Percentiles rank a stretch among this genome's conserved stretches.
phyloP scores from a whole-genome alignment of 2,888 invertebrate species.

The Mythimna albipuncta region DNA sequence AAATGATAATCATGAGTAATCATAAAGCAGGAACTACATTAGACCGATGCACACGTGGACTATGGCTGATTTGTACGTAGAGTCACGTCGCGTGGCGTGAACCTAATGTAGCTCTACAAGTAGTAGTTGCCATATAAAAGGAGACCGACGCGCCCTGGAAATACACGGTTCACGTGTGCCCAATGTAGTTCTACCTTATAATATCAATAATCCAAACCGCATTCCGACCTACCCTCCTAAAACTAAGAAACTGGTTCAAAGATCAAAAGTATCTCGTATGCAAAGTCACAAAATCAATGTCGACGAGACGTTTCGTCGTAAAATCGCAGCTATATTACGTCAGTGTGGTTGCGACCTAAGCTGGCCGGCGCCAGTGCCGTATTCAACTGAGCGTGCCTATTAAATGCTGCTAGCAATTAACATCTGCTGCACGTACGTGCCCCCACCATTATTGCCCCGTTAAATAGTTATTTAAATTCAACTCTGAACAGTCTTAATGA shows the following conservation, averaged over 20 bases:
- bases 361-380: slow-evolving; percentile 60
- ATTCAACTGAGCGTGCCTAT: slow-evolving; percentile 72
- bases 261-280: slow-evolving; percentile 19
- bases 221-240: neutral
- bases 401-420: slow-evolving; percentile 85
- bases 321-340: slow-evolving; percentile 58
- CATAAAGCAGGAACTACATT: neutral
- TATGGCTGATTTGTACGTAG: no score
- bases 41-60: no score
- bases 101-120: no score
- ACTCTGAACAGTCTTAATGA: slow-evolving; percentile 68
- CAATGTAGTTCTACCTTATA: neutral
- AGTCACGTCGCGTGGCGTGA: no score
- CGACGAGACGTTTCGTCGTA: slow-evolving; percentile 47
- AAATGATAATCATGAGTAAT: neutral
- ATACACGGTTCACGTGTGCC: no score
- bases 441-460: slow-evolving; percentile 76
- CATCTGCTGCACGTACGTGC: slow-evolving; percentile 80
- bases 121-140: no score
- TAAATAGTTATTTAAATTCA: slow-evolving; percentile 87
- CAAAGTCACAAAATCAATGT: slow-evolving; percentile 58
- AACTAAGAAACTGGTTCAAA: slow-evolving; percentile 17
- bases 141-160: no score
- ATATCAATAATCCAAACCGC: neutral
- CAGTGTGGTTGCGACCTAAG: slow-evolving; percentile 59